Percentiles rank a stretch among this genome's conserved stretches.
Conservation (phyloP, 2,113 vertebrate genomes). For the Elgaria multicarinata region DNA sequence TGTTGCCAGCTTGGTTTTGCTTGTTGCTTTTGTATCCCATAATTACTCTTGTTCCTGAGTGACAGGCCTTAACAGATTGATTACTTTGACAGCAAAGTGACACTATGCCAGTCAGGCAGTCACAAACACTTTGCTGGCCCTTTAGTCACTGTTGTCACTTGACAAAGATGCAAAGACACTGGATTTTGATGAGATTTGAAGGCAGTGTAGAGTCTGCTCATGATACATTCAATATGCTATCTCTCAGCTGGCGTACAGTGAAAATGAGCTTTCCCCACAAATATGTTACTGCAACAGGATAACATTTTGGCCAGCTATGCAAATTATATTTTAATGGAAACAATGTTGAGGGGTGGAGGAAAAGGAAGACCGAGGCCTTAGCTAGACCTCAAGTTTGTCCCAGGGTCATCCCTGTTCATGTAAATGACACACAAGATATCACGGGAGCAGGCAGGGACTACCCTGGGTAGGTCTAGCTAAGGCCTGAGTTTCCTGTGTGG, state of each 20-base stretch:
- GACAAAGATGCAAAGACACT: neutral
- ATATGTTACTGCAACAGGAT: neutral
- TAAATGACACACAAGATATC: no score
- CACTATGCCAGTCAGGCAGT: constrained; percentile 22
- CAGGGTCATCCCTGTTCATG: no score
- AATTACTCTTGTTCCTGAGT: constrained; percentile 32
- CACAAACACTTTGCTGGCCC: neutral
- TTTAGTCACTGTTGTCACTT: constrained; percentile 8
- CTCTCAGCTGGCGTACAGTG: neutral
- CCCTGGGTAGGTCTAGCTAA: no score
- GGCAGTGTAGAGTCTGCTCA: neutral
- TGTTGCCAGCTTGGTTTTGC: neutral
- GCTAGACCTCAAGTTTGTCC: no score
- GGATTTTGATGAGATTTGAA: constrained; percentile 14
- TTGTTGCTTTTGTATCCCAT: constrained; percentile 12
- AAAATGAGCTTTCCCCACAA: neutral
- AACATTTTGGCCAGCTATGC: neutral
- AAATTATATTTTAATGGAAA: neutral
- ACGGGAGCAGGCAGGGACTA: no score
- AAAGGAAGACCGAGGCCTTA: no score
- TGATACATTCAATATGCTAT: neutral
- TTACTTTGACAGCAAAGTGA: constrained; percentile 35
- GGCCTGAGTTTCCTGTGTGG: neutral
- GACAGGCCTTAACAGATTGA: constrained; percentile 14
- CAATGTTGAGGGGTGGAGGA: neutral